Evolutionary conservation across 2,797 vertebrate genomes (phyloP), one percentile per base, ranked within the genome.

Genomic region (Rhinoraja longicauda): DNA sequence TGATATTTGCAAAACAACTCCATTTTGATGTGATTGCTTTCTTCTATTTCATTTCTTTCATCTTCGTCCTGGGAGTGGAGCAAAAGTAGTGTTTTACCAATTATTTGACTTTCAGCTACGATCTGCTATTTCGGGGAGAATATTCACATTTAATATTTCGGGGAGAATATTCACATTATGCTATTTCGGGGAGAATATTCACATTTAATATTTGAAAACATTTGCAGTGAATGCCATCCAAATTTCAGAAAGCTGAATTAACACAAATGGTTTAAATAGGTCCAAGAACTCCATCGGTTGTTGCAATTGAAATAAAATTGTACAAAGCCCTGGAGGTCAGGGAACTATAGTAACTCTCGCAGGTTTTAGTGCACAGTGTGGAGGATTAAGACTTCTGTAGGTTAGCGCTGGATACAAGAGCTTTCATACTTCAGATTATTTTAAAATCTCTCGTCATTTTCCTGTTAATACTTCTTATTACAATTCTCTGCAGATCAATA

Each of bases 81-180:
- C 67, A 53, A 36, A 29, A 13, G 39, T 91, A 91, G 6, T 21
- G 29, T 75, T 92, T n/a, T 75, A n/a, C 70, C 36, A 45, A 91
- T 91, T 21, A 90, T 90, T 90, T 67, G 57, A 92, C 90, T 73
- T 57, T 39, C 26, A 92, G 70, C 24, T 45, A 92, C 45, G 72
- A 45, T 75, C 36, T 39, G 26, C 7, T 62, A n/a, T 84, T 64
- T 13, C 90, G 32, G 88, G n/a, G 21, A 90, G 64, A 72, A 72
- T 70, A 70, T 36, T 10, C 77, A 15, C 5, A 39, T 19, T 29
- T 64, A 64, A 64, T 64, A 9, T 24, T 26, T 77, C 45, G 4
- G 45, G 45, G 45, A 53, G 45, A 53, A 53, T 53, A 53, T 6
- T 53, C 45, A 15, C 5, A 39, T 19, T 75, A 45, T 53, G 45